phyloP scores from a whole-genome alignment of 2,888 invertebrate genomes.

The Anoncus sp. region DNA sequence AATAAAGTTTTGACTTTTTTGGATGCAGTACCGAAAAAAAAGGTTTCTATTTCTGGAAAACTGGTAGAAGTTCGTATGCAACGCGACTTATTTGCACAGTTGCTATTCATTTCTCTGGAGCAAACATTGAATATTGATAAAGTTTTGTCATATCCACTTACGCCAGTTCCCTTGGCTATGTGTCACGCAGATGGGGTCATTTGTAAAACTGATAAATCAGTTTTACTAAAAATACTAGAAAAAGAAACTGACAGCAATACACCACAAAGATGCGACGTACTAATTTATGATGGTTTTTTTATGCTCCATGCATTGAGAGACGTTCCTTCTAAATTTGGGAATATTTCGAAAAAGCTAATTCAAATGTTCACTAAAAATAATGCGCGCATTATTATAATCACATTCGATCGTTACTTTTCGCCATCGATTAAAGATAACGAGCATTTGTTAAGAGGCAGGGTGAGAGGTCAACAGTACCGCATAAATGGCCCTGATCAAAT shows the following conservation, averaged over 20 bases:
- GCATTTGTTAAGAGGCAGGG: constrained; percentile 28
- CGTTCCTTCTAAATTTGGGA: constrained; percentile 51
- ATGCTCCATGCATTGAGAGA: constrained; percentile 48
- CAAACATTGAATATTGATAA: constrained; percentile 42
- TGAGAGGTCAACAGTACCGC: constrained; percentile 15
- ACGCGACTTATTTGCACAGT: constrained; percentile 57
- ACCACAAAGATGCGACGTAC: constrained; percentile 44
- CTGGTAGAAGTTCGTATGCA: constrained; percentile 58
- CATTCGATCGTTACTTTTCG: constrained; percentile 56
- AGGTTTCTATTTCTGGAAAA: constrained; percentile 49
- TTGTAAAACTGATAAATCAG: constrained; percentile 48
- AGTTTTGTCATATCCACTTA: constrained; percentile 47
- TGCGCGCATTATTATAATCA: constrained; percentile 30
- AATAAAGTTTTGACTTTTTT: constrained; percentile 21
- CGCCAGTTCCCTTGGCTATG: constrained; percentile 40
- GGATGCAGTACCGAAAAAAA: constrained; percentile 48
- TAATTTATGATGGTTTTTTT: constrained; percentile 61
- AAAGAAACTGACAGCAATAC: constrained; percentile 15
- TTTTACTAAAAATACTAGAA: constrained; percentile 25
- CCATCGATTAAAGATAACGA: constrained; percentile 65
- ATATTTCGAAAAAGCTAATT: constrained; percentile 48
- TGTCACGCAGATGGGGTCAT: constrained; percentile 51
- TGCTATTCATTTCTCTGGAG: constrained; percentile 58
- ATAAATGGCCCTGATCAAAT: constrained; percentile 56
- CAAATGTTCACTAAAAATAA: constrained; percentile 11